Base-by-base conservation (phyloP, 2,113 vertebrate genomes). In the Tringa solitaria region DNA sequence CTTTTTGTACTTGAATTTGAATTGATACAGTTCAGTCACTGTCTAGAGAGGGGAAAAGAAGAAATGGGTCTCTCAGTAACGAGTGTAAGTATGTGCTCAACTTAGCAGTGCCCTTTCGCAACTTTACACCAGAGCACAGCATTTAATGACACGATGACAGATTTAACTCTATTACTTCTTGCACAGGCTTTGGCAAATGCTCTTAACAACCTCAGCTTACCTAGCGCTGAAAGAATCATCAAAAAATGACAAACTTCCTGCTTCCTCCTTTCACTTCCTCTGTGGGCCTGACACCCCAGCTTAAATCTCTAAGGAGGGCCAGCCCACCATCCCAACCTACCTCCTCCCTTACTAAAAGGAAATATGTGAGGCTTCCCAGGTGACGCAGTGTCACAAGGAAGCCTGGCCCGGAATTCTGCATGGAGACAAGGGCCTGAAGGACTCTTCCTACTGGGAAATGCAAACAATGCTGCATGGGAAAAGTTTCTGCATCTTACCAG, bases 21-120 rank as follows among this genome's bases (percentile, higher is more conserved):
- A 99, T 84, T 99, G 98, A 94, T 99, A 99, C 92, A 98, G 97
- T 94, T 99, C 99, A n/a, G 99, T 99, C 96, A 99, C 98, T 63
- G 97, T 98, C 99, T 99, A 94, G 81, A 98, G 26, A 83, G 93
- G 93, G 15, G 26, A 91, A 86, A n/a, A 95, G 27, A 91, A 81
- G 78, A 89, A 97, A 39, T 12, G 10, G 46, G 76, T 84, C 65
- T 78, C 30, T 45, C 45, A 70, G 10, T 22, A 79, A 54, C 14
- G 39, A 59, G 59, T 2, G 1, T 48, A 69, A 76, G 87, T 37
- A 91, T 39, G 13, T 19, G 37, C 65, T 60, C 35, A 84, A 35
- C 20, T 50, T 48, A 37, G 13, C 43, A 48, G 27, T 19, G 45
- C 18, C 57, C 22, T 80, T 74, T 79, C 41, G 37, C 30, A 39